Base-by-base conservation (phyloP, 1,140 invertebrate genomes). In the Tetramorium simillimum region DNA sequence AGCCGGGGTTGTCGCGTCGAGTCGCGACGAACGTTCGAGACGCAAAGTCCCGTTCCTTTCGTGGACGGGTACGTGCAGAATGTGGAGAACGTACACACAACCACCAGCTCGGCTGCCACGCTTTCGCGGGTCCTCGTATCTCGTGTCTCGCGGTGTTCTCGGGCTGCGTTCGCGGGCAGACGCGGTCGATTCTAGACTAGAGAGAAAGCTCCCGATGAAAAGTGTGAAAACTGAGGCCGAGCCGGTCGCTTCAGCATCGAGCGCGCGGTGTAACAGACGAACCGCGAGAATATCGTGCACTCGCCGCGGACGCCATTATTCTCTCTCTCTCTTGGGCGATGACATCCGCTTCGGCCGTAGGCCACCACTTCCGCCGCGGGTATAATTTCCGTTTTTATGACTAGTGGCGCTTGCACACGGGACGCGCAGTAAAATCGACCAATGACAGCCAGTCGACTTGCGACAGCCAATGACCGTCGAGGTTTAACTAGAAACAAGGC, bases 241-340 rank as follows among this genome's bases (percentile, higher is more conserved):
- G 9, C 49, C 28, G n/a, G 21, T 49, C 62, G 46, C 14, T 46
- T 77, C 28, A 49, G 37, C 14, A 21, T 46, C 16, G 16, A 49
- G 49, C 28, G 82, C 43, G 33, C 53, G 69, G 80, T 49, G 24
- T 78, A 86, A 73, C 76, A 51, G 67, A 56, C 78, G 56, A 89
- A 87, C 58, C 62, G 85, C 46, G 58, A 67, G 85, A 78, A 28
- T 63, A 81, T 67, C 70, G 58, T 89, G 65, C 63, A 53, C 67
- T 78, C 60, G 37, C 53, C 63, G 56, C 28, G 53, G 21, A 89
- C 85, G 88, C 88, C 89, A 90, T 90, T 90, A 89, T 67, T 87
- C 72, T 82, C 37, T 63, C 60, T 37, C 72, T 82, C 21, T 65
- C 56, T 49, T 67, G 60, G 65, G 72, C 73, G 88, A 78, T 73